Base-by-base conservation (phyloP, 2,888 invertebrate species). In the Branchipolynoe longqiensis region DNA sequence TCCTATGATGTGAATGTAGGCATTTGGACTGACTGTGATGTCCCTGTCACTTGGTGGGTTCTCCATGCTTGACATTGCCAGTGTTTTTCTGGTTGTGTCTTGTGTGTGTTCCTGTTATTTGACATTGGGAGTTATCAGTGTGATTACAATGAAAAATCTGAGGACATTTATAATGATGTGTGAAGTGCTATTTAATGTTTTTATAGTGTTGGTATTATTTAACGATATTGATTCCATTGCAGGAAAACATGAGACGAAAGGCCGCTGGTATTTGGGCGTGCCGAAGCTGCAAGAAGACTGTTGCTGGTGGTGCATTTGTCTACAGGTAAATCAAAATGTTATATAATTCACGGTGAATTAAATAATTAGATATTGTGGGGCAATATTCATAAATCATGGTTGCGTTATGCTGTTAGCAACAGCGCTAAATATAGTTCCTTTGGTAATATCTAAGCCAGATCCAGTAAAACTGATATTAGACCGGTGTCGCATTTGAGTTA, bases 251-350 rank as follows among this genome's bases (percentile, higher is more conserved):
- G 99, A 99, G 98, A 94, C 96, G 99, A 90, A 96, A 96, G 89
- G 98, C 98, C 92, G 99, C 99, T 85, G 99, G 99, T 89, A 99
- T 99, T 94, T 99, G 99, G 99, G 96, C 96, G 58, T 99, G 99
- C 95, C 97, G 97, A 94, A 96, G 98, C 86, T 99, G 99, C 95
- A 97, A 97, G 94, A 97, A 99, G 93, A 97, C 97, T 82, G 99
- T 99, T 87, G 99, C 95, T 88, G 99, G 99, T 91, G 99, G 99
- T 90, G 99, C 99, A 31, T 99, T 98, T 97, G 98, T 98, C 59
- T 99, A 99, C 95, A 97, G 98, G 94, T 94, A 33, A 36, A 56
- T 69, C n/a, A 6, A 28, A 36, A 28, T 12, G 3, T 28, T 36
- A 74, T 22, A 33, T 74, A 14, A 74, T 25, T 73, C n/a, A 14